Evolutionary conservation across 2,797 vertebrate species (phyloP), one percentile per base, ranked within the genome.

Genomic region (Nasua narica): DNA sequence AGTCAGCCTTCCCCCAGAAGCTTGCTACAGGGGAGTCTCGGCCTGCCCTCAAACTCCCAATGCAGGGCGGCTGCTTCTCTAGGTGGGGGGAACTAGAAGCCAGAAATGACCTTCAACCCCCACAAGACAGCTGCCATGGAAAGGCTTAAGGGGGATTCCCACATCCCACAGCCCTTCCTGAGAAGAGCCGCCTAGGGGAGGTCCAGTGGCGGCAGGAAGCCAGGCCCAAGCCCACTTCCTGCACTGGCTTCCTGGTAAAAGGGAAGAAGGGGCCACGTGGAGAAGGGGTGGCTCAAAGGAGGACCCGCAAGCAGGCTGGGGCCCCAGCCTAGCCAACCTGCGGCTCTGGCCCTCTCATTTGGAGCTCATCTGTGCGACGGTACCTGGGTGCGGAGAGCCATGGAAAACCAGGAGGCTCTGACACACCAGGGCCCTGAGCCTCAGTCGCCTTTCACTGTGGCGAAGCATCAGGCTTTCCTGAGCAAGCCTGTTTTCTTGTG

Each of bases 221-320:
- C 56, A 69, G 69, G 94, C 67, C 74, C 90, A 70, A 48, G 87
- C 84, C 83, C 84, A 83, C 94, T 96, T 97, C 96, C 97, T 89
- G 82, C n/a, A 10, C 32, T 35, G 92, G 90, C 79, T 96, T 97
- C 90, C 96, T 91, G 87, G 94, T 79, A 79, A 95, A 87, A 67
- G 81, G 81, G 62, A 96, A 67, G 84, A 72, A 96, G 32, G 7
- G 85, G 52, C 52, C 74, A n/a, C 1, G 2, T 56, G 54, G 60
- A 58, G 1, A n/a, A 11, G 82, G 46, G 65, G 37, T 3, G 27
- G 82, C 37, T 87, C 29, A 1, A 1, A 60, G 27, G 70, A 79
- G 50, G 77, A 37, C 4, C 16, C 35, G 52, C 23, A 3, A n/a
- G 89, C 35, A 25, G 60, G 37, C 32, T 3, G 56, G 37, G 37